Conservation (phyloP, 2,797 vertebrate species). For the Peromyscus eremicus region DNA sequence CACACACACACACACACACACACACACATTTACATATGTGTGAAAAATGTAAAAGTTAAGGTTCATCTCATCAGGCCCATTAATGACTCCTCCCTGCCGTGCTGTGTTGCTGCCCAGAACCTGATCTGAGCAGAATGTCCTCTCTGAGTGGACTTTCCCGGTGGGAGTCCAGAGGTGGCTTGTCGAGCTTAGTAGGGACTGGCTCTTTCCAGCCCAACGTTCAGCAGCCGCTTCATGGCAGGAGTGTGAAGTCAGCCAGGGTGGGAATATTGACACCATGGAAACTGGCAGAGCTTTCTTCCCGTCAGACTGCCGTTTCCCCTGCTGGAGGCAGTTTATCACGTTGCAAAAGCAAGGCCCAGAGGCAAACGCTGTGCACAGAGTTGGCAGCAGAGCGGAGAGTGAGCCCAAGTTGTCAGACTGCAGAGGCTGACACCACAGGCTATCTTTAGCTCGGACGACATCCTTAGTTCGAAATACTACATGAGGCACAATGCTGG, state of each 20-base stretch:
- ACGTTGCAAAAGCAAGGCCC: neutral
- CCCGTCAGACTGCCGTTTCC: neutral
- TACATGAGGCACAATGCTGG: rapidly evolving
- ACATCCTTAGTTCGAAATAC: neutral
- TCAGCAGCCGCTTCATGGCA: rapidly evolving
- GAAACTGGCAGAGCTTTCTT: neutral
- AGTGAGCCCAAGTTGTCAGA: neutral
- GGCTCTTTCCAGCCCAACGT: neutral
- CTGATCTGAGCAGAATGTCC: rapidly evolving
- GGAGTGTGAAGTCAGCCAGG: neutral
- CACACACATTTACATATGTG: too few species aligned
- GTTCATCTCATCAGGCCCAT: neutral
- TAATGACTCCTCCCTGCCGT: neutral
- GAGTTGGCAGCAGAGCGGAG: neutral
- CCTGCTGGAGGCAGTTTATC: neutral
- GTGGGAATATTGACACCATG: neutral
- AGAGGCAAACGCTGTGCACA: neutral
- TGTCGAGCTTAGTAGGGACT: rapidly evolving
- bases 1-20: neutral
- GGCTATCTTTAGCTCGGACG: neutral
- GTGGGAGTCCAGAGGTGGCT: neutral
- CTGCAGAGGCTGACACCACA: neutral
- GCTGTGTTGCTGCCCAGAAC: neutral
- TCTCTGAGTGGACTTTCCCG: rapidly evolving
- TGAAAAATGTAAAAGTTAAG: neutral